Base-by-base conservation (phyloP, 2,797 vertebrate species). In the Anguilla pacifica region DNA sequence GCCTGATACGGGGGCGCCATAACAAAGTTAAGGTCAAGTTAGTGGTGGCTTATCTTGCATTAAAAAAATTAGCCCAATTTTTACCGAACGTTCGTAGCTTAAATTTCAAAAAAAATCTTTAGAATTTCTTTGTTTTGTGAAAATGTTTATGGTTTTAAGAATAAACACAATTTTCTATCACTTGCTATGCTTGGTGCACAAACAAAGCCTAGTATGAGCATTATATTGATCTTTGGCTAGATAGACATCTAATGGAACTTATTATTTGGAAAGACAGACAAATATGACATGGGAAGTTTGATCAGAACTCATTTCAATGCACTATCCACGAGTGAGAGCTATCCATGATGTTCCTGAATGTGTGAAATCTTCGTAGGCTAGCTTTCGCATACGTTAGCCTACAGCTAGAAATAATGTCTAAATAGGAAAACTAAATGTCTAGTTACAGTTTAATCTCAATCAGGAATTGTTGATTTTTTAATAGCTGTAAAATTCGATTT, bases 1-100 rank as follows among this genome's bases (percentile, higher is more conserved):
- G 94, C 94, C 95, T 96, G 95, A 97, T 97, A 95, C 95, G 94
- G 95, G 96, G 97, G 96, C 96, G 96, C 96, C 97, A 97, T 96
- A 96, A 97, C 98, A 99, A 99, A 99, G 98, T 99, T 98, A 99
- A 99, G 98, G 98, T 99, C 98, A 99, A 99, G 98, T 98, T 98
- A 98, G 97, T 97, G 95, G 97, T 97, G 95, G 95, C 94, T 95
- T 95, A 95, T 96, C 94, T 96, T 96, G 94, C 94, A 95, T 96
- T 94, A 93, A 46, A 94, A 94, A 93, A 93, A 64, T 53, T 86
- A 2, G 2, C 9, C 49, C 72, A 11, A 2, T 53, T 79, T 53
- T 64, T 17, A 57, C 0, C 13, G 53, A 61, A 22, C 5, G 25
- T 6, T 35, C n/a, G 11, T 55, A 35, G n/a, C 53, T 59, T 84